These are phyloP conservation scores for Caenorhabditis zanzibari DNA, from an alignment of 2,888 invertebrate species.

Conservation along the genomic window DNA sequence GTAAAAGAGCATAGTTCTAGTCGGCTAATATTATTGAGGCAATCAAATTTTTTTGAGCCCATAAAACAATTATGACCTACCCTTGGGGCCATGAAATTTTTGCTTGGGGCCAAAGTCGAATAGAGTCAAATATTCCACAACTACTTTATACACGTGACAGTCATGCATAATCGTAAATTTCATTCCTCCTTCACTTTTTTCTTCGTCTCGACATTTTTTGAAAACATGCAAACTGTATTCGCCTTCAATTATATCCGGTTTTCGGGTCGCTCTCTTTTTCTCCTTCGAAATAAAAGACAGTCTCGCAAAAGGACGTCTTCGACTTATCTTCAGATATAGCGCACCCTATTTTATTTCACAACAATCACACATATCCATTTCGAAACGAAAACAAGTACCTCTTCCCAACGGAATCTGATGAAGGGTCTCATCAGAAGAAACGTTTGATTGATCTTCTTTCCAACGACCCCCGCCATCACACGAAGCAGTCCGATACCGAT, in stretches of 20 bases:
- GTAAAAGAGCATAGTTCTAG: too few species aligned
- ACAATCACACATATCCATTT: conserved; percentile 19
- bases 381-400: conserved; percentile 86
- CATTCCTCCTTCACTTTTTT: too few species aligned
- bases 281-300: background rate
- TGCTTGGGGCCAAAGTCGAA: too few species aligned
- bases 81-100: too few species aligned
- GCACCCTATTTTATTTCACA: conserved; percentile 10
- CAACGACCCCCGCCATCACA: conserved; percentile 91
- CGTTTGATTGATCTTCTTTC: conserved; percentile 93
- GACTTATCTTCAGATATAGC: background rate
- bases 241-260: background rate
- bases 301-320: conserved; percentile 1
- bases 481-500: conserved; percentile 92
- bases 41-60: too few species aligned
- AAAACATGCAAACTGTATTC: conserved; percentile 2
- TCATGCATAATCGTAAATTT: background rate
- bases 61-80: too few species aligned
- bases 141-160: background rate
- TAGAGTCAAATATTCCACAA: too few species aligned
- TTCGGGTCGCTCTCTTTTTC: background rate
- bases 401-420: conserved; percentile 95
- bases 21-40: too few species aligned
- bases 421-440: conserved; percentile 94
- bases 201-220: background rate